phyloP scores from a whole-genome alignment of 2,797 vertebrate species.

The Tolypeutes matacus region DNA sequence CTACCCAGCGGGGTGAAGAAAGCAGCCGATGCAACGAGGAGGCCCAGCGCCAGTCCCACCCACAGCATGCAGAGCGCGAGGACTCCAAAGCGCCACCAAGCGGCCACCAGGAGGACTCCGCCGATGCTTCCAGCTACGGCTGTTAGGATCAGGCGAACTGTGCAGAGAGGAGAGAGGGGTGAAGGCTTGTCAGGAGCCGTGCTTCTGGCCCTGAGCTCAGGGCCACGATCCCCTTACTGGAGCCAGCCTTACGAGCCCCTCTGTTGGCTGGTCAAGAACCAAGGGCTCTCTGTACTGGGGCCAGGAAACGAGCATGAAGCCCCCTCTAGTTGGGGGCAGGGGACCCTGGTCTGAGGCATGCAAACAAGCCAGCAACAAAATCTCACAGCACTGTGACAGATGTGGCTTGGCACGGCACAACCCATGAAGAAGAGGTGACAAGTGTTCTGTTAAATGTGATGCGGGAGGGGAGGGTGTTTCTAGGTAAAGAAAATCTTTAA shows the following conservation, averaged over 20 bases:
- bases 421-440: background rate
- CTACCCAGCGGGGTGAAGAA: constrained; percentile 96
- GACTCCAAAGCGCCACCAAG: constrained; percentile 96
- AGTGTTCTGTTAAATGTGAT: background rate
- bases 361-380: background rate
- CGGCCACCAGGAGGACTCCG: constrained; percentile 92
- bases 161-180: constrained; percentile 48
- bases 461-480: background rate
- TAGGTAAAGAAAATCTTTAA: constrained; percentile 41
- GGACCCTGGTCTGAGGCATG: background rate
- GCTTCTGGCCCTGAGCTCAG: rapidly evolving
- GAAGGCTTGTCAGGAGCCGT: background rate
- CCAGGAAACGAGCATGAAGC: background rate
- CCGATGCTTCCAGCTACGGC: constrained; percentile 90
- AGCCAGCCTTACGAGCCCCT: background rate
- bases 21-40: constrained; percentile 89
- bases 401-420: background rate
- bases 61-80: constrained; percentile 91
- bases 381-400: background rate
- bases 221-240: background rate
- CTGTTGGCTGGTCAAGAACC: background rate
- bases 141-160: constrained; percentile 92
- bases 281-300: no score
- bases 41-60: constrained; percentile 94
- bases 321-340: background rate